These are phyloP conservation scores for Netelia fuscicornis DNA, from an alignment of 2,888 invertebrate species.

Conservation along the genomic window DNA sequence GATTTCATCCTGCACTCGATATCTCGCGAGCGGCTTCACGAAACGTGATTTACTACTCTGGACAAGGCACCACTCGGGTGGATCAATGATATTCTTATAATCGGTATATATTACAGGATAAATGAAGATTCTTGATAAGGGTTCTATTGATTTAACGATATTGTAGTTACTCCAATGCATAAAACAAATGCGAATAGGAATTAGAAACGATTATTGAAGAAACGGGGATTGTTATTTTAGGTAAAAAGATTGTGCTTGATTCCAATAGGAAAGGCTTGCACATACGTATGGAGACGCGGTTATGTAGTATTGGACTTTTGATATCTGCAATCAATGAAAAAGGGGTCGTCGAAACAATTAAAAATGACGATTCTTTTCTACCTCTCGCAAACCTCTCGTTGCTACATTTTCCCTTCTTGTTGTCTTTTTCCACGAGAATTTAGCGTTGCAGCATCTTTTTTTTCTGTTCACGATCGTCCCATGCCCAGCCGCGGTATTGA, in stretches of 20 bases:
- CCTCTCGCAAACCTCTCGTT: conserved; percentile 4
- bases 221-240: not conserved
- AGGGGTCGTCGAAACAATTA: conserved; percentile 49
- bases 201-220: too few species aligned
- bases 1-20: conserved; percentile 52
- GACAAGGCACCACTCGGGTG: conserved; percentile 20
- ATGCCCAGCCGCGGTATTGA: conserved; percentile 7
- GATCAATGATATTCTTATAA: conserved; percentile 45
- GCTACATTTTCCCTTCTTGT: conserved; percentile 22
- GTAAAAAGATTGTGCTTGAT: not conserved
- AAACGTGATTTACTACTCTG: conserved; percentile 35
- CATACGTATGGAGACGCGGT: not conserved
- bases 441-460: conserved; percentile 8
- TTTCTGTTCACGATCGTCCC: conserved; percentile 5
- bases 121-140: not conserved
- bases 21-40: conserved; percentile 20
- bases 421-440: conserved; percentile 28
- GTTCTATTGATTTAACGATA: not conserved
- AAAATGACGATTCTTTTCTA: conserved; percentile 13
- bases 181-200: too few species aligned
- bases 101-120: not conserved
- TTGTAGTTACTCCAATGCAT: too few species aligned
- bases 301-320: conserved; percentile 33
- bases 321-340: conserved; percentile 41
- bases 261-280: not conserved